phyloP scores from a whole-genome alignment of 2,113 vertebrate genomes.

The Mirounga angustirostris region DNA sequence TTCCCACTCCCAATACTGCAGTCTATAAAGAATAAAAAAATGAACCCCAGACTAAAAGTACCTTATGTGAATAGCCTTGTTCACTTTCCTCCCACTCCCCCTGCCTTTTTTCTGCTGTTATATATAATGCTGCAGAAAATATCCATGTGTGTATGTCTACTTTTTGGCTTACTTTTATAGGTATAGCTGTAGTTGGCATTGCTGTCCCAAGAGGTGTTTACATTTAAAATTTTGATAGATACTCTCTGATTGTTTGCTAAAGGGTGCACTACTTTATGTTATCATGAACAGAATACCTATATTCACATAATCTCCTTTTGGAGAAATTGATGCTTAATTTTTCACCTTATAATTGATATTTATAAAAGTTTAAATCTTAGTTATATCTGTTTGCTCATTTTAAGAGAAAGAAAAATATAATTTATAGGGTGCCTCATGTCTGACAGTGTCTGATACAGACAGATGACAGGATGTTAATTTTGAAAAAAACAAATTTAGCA shows the following conservation, averaged over 20 bases:
- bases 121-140: neutral
- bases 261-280: neutral
- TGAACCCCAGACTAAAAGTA: neutral
- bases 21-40: slow-evolving; percentile 6
- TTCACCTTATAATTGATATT: slow-evolving; percentile 40
- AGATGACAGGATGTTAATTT: slow-evolving; percentile 41
- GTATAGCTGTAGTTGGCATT: neutral
- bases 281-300: neutral
- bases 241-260: slow-evolving; percentile 29
- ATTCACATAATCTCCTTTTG: slow-evolving; percentile 21
- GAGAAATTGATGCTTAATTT: slow-evolving; percentile 7
- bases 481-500: slow-evolving; percentile 60
- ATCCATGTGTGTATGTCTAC: neutral
- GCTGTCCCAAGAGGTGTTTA: neutral
- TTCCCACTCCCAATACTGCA: neutral
- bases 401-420: slow-evolving; percentile 38
- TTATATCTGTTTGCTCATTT: slow-evolving; percentile 13
- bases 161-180: neutral
- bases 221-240: slow-evolving; percentile 51
- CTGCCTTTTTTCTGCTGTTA: neutral
- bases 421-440: neutral
- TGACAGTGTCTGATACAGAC: neutral
- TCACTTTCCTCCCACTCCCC: neutral
- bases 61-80: neutral
- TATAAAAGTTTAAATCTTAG: slow-evolving; percentile 10